A percentile compares a stretch with the other conserved stretches of the same genome.
phyloP scores from a whole-genome alignment of 2,113 vertebrate species.

The Tenebrosternarchus preto region DNA sequence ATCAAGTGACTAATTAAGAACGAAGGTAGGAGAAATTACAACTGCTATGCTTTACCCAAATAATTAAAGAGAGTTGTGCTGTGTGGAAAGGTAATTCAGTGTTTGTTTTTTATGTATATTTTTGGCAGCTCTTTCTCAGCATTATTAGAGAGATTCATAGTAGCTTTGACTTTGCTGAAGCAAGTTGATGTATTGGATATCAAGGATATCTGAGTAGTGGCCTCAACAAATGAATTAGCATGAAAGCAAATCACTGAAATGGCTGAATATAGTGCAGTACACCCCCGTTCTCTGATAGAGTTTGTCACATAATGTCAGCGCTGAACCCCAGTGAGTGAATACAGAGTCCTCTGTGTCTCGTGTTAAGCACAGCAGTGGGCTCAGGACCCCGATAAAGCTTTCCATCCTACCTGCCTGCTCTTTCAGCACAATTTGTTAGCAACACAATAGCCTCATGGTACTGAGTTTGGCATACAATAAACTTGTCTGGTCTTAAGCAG shows the following conservation, averaged over 20 bases:
- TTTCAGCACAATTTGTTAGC: slow-evolving; percentile 18
- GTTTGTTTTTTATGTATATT: neutral
- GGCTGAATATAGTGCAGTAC: neutral
- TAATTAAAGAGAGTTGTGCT: no score
- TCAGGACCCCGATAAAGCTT: slow-evolving; percentile 8
- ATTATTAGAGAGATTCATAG: neutral
- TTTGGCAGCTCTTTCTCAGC: neutral
- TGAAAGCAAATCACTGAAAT: slow-evolving; percentile 1
- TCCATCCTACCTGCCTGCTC: slow-evolving; percentile 6
- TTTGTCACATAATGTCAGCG: neutral
- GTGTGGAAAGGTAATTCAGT: no score
- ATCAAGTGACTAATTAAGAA: neutral
- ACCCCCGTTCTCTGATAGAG: slow-evolving; percentile 5
- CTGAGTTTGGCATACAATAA: slow-evolving; percentile 28
- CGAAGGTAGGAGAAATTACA: no score
- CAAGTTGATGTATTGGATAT: neutral
- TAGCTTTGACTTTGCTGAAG: neutral
- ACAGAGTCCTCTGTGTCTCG: slow-evolving; percentile 1
- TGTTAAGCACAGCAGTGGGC: slow-evolving; percentile 23
- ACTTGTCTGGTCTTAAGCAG: slow-evolving; percentile 36
- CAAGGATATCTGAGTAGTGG: neutral
- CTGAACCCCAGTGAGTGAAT: neutral
- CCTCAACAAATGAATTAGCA: neutral
- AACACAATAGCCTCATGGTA: slow-evolving; percentile 40
- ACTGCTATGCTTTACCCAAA: no score